Evolutionary conservation across 2,113 vertebrate species (phyloP).

Genomic region (Leucoraja erinaceus): DNA sequence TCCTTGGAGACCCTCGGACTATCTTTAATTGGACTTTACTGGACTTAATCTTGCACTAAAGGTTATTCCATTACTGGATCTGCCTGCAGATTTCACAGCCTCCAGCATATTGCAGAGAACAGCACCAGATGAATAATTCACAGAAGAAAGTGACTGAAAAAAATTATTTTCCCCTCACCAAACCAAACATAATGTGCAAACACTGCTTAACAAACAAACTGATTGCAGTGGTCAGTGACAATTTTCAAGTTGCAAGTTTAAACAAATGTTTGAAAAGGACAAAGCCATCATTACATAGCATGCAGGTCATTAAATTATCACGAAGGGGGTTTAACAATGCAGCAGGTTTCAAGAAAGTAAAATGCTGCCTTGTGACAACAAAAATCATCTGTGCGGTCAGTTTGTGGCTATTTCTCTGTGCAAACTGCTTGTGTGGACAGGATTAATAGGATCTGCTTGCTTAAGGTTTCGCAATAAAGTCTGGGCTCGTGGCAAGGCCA

Average conservation of each 20-base stretch:
- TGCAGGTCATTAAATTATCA: not conserved
- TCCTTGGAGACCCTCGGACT: too few relatives aligned
- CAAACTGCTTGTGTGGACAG: slow-evolving; percentile 4
- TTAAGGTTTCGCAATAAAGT: not conserved
- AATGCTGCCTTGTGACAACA: not conserved
- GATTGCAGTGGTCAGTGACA: not conserved
- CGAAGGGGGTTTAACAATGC: not conserved
- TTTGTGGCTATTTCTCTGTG: not conserved
- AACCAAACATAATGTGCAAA: not conserved
- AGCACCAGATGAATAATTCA: not conserved
- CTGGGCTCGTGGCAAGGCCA: not conserved
- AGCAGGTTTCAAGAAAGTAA: not conserved
- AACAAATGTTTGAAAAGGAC: not conserved
- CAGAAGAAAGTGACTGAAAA: not conserved
- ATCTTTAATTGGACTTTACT: too few relatives aligned
- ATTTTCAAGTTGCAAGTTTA: not conserved
- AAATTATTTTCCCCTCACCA: not conserved
- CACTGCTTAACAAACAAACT: not conserved
- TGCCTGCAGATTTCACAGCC: not conserved
- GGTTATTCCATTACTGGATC: not conserved
- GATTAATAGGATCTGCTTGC: not conserved
- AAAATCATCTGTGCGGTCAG: not conserved
- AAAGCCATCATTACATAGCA: too few relatives aligned
- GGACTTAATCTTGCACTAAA: too few relatives aligned
- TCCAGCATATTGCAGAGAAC: not conserved